phyloP scores from a whole-genome alignment of 2,888 invertebrate genomes.

The Trilocha varians region DNA sequence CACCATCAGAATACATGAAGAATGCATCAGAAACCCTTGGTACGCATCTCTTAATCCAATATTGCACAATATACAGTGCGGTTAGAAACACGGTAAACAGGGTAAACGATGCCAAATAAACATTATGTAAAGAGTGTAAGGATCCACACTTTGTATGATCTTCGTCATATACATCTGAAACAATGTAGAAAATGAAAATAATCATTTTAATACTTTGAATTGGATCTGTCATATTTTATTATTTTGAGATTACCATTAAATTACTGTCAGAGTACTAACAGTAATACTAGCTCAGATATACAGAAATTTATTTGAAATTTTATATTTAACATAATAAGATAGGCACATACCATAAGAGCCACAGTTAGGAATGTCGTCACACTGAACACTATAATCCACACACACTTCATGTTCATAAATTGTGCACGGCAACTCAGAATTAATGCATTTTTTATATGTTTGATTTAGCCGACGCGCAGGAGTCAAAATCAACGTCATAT shows the following conservation, averaged over 20 bases:
- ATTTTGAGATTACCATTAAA: too few relatives aligned
- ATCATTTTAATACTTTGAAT: not conserved
- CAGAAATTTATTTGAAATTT: too few relatives aligned
- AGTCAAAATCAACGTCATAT: slow-evolving; percentile 47
- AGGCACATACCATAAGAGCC: slow-evolving; percentile 42
- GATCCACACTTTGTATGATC: slow-evolving; percentile 46
- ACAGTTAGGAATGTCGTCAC: slow-evolving; percentile 60
- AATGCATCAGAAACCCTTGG: slow-evolving; percentile 59
- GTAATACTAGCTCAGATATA: too few relatives aligned
- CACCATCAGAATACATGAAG: slow-evolving; percentile 52
- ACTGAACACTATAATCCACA: slow-evolving; percentile 46
- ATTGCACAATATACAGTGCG: slow-evolving; percentile 41
- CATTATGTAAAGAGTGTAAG: slow-evolving; percentile 32
- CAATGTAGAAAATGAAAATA: not conserved
- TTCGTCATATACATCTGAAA: slow-evolving; percentile 55
- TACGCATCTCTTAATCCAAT: slow-evolving; percentile 58
- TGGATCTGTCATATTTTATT: too few relatives aligned
- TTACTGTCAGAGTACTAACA: too few relatives aligned
- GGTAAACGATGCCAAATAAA: slow-evolving; percentile 47
- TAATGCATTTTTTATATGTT: slow-evolving; percentile 21
- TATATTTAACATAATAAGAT: too few relatives aligned
- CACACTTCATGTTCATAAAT: slow-evolving; percentile 50
- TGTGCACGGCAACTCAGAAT: slow-evolving; percentile 46
- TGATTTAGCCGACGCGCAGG: slow-evolving; percentile 25
- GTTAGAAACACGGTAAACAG: slow-evolving; percentile 47